Base-by-base conservation (phyloP, 2,888 invertebrate species). In the Hoplodrina blanda region DNA sequence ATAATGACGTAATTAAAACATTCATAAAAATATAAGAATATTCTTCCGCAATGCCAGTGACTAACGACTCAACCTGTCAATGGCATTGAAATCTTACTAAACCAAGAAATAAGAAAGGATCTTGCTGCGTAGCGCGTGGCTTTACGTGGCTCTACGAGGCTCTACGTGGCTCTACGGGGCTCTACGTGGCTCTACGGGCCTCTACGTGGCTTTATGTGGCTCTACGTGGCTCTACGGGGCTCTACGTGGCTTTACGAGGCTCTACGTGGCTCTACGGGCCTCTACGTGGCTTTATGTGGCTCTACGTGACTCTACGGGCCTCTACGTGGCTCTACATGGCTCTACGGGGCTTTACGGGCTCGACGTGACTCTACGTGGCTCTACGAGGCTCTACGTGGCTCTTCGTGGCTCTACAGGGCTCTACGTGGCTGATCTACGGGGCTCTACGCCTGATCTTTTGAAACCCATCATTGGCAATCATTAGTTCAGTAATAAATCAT, bases 61-160 rank as follows among this genome's bases (percentile, higher is more conserved):
- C 25, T 17, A 19, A 44, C 25, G 17, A 37, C 8, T 46, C 19
- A 20, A 57, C 10, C 15, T 15, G 50, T 13, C 19, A 46, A 37
- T 67, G 67, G 20, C 73, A 61, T 73, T 68, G 56, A 73, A 73
- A 67, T 37, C 7, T 62, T 57, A 19, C 25, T 15, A 55, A 60
- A 50, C 41, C 15, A 11, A 49, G n/a, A n/a, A 20, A n/a, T 49
- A 54, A 41, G 6, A 41, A 50, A 50, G 17, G 30, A 11, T 11
- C 7, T 4, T 17, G 37, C 0, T 71, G 17, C 50, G 50, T 11
- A 46, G 5, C 46, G 17, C 50, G 44, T 11, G 4, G 46, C 46
- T 46, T 17, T 17, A 46, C 17, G 11, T 46, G 46, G 17, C 17
- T 46, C 46, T 17, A 46, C 46, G 8, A 2, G 4, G 46, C 46